These are phyloP conservation scores for Morpho deidamia DNA, from an alignment of 2,888 invertebrate genomes.

Conservation along the genomic window DNA sequence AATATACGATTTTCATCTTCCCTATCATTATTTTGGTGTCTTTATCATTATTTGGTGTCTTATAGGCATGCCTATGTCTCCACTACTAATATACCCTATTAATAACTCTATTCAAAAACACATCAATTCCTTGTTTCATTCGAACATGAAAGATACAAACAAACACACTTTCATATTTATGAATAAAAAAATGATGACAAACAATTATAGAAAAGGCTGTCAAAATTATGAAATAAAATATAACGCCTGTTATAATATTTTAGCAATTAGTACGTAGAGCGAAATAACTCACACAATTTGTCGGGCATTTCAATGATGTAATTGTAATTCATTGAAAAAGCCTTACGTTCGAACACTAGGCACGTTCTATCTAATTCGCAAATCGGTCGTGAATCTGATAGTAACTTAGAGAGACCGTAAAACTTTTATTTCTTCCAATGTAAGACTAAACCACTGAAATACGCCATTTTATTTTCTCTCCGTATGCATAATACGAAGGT, in stretches of 20 bases:
- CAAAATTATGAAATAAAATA: background rate
- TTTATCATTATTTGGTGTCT: too few species aligned
- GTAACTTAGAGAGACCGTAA: slow-evolving; percentile 3
- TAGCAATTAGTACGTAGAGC: background rate
- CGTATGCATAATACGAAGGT: background rate
- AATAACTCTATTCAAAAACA: too few species aligned
- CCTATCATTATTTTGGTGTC: too few species aligned
- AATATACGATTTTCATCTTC: too few species aligned
- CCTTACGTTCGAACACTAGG: background rate
- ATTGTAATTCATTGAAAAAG: slow-evolving; percentile 1
- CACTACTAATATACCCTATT: too few species aligned
- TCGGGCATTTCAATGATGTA: background rate
- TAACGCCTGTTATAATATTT: background rate
- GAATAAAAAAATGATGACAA: too few species aligned
- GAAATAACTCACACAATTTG: background rate
- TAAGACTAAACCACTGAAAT: background rate
- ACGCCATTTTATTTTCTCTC: background rate
- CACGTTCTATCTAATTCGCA: slow-evolving; percentile 4
- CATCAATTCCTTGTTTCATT: too few species aligned
- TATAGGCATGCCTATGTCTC: too few species aligned
- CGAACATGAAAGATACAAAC: too few species aligned
- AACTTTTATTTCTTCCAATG: slow-evolving; percentile 2
- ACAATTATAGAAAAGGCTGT: too few species aligned
- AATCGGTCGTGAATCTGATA: slow-evolving; percentile 7
- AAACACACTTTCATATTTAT: too few species aligned